Base-by-base conservation (phyloP, 2,888 invertebrate genomes). In the Flabesymbios commensalis region DNA sequence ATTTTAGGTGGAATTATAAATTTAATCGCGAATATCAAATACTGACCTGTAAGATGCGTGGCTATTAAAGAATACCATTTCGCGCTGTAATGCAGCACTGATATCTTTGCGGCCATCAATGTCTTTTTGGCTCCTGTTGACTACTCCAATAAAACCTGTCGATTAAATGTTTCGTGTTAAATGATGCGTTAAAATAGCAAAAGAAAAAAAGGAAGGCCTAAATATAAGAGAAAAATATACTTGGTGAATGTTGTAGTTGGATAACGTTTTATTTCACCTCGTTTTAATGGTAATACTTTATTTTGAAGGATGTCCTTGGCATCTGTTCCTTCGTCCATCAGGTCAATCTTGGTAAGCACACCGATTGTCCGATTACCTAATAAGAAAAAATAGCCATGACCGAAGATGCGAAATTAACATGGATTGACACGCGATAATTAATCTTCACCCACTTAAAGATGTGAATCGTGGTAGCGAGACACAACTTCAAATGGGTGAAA, bases 241-340 rank as follows among this genome's bases (percentile, higher is more conserved):
- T 29, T 28, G 24, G 32, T 19, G 36, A 33, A 33, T 36, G 36
- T 45, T 53, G n/a, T 36, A 36, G 10, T 28, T n/a, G 22, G 4
- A 56, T 33, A 17, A 22, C n/a, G n/a, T n/a, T n/a, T n/a, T n/a
- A n/a, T n/a, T n/a, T 31, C 29, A 65, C 68, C 68, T 60, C 68
- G 48, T 17, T 72, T 57, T 14, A 71, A 53, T 10, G 70, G 71
- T 17, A 68, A 42, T 3, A 71, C 48, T 45, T 53, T 61, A 59
- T 71, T 71, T 28, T 67, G 67, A 31, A 71, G 54, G 19, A 71
- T 48, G n/a, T 65, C 69, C 10, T 57, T 36, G 5, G 75, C 75
- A 56, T 74, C 72, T 7, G 74, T 77, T 22, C 76, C 74, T 1
- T 66, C 67, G 48, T 75, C 76, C 76, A 75, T 77, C 19, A 77